Percentiles rank a stretch among this genome's conserved stretches.
Evolutionary conservation across 2,888 invertebrate genomes (phyloP).

Genomic region (Agrochola macilenta): DNA sequence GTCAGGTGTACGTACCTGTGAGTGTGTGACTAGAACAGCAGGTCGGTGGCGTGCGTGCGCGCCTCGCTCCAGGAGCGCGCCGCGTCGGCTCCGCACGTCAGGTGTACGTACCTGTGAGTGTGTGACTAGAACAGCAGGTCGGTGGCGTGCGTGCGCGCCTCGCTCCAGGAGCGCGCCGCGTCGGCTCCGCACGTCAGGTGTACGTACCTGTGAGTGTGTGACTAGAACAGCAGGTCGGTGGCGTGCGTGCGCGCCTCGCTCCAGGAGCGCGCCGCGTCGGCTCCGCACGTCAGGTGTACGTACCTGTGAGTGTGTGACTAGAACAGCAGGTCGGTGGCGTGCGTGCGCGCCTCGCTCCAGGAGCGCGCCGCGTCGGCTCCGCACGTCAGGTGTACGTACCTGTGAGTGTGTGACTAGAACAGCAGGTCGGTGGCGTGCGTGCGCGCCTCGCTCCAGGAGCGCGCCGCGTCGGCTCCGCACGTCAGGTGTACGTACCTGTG

Average conservation of each 20-base stretch:
- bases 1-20: constrained; percentile 6
- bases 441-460: constrained; percentile 81
- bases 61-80: constrained; percentile 73
- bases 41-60: constrained; percentile 91
- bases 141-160: too few species aligned
- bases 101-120: too few species aligned
- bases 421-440: constrained; percentile 90
- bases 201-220: constrained; percentile 14
- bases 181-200: constrained; percentile 7
- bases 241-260: constrained; percentile 66
- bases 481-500: constrained; percentile 70
- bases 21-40: constrained; percentile 78
- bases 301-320: constrained; percentile 20
- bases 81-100: too few species aligned
- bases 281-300: constrained; percentile 57
- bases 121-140: too few species aligned
- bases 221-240: constrained; percentile 53
- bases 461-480: not conserved
- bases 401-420: constrained; percentile 18
- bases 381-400: constrained; percentile 58
- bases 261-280: constrained; percentile 56
- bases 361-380: constrained; percentile 3
- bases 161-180: constrained; percentile 22
- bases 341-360: constrained; percentile 87
- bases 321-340: constrained; percentile 86